A percentile compares a stretch with the other conserved stretches of the same genome.
Evolutionary conservation across 2,888 invertebrate species (phyloP).

Genomic region (Helobdella robusta): DNA sequence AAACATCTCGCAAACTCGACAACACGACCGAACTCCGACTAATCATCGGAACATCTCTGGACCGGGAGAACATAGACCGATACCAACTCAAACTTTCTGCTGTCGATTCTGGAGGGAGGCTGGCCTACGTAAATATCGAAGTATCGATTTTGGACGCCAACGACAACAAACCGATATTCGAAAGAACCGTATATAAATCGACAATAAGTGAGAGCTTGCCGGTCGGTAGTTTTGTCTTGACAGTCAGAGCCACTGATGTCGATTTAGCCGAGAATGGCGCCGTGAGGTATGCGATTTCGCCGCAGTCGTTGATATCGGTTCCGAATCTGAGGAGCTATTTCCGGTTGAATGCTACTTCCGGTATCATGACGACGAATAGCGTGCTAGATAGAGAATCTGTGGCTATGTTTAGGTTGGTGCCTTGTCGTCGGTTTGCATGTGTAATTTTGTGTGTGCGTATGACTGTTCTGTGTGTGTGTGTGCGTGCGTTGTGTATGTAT

Average conservation of each 20-base stretch:
- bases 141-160: slow-evolving; percentile 28
- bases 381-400: slow-evolving; percentile 31
- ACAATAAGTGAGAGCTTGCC: slow-evolving; percentile 59
- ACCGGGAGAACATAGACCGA: slow-evolving; percentile 28
- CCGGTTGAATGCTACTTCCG: slow-evolving; percentile 28
- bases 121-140: slow-evolving; percentile 21
- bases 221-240: slow-evolving; percentile 24
- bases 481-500: no score
- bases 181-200: slow-evolving; percentile 13
- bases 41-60: slow-evolving; percentile 28
- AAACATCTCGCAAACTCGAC: slow-evolving; percentile 20
- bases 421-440: background rate
- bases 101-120: slow-evolving; percentile 28
- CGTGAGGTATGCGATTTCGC: slow-evolving; percentile 32
- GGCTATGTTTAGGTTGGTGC: slow-evolving; percentile 28
- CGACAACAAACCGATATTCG: slow-evolving; percentile 29
- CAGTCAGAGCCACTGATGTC: slow-evolving; percentile 33
- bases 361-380: slow-evolving; percentile 30
- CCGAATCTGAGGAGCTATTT: slow-evolving; percentile 19
- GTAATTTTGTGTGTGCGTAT: background rate
- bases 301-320: slow-evolving; percentile 10
- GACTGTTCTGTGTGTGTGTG: no score
- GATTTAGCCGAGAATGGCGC: slow-evolving; percentile 34
- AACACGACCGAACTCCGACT: slow-evolving; percentile 30
- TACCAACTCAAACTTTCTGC: slow-evolving; percentile 30